These are phyloP conservation scores for Pseudocheirus occidentalis DNA, from an alignment of 2,797 vertebrate species.

Conservation along the genomic window DNA sequence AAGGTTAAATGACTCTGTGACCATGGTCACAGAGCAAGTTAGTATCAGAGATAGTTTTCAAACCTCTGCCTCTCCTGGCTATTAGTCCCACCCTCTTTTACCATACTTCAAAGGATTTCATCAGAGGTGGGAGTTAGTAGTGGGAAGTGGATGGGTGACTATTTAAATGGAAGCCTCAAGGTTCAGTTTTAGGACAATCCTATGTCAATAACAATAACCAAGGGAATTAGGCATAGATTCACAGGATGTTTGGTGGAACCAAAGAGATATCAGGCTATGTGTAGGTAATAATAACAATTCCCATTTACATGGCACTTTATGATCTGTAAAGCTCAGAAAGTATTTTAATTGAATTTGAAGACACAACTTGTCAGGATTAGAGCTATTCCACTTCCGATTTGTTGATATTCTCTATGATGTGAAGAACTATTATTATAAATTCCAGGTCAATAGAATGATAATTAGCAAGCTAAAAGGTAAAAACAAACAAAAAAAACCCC, in stretches of 20 bases:
- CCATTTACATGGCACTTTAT: neutral
- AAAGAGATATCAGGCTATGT: neutral
- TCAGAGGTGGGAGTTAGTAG: neutral
- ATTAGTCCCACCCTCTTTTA: neutral
- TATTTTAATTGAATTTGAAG: neutral
- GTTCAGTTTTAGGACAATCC: neutral
- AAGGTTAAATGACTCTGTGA: neutral
- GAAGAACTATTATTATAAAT: neutral
- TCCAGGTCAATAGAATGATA: neutral
- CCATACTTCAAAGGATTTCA: neutral
- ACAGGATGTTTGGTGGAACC: neutral
- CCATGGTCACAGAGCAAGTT: neutral
- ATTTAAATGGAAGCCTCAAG: neutral
- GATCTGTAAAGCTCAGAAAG: neutral
- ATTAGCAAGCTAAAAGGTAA: neutral
- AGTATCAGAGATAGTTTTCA: neutral
- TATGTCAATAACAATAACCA: neutral
- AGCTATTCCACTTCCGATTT: neutral
- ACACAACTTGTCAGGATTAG: neutral
- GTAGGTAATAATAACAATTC: neutral
- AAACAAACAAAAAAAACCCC: neutral
- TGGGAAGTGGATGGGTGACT: neutral
- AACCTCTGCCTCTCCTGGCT: neutral
- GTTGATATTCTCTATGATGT: neutral
- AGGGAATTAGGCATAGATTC: neutral